Percentiles rank a stretch among this genome's conserved stretches.
These are phyloP conservation scores for Spilosoma lubricipeda DNA, from an alignment of 2,888 invertebrate species.

Conservation along the genomic window DNA sequence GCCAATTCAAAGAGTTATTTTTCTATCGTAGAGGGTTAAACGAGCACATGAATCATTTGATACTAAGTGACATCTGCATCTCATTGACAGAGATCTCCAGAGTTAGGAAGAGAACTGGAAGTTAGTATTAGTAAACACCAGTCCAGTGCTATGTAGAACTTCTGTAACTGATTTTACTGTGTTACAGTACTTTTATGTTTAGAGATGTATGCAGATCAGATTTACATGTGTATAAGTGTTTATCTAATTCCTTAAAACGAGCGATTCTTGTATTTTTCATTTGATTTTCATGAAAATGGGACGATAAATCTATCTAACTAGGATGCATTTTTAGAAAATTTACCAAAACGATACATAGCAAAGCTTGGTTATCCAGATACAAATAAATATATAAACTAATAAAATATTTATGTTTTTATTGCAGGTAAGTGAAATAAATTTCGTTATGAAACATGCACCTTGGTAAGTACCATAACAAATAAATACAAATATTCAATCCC, in stretches of 20 bases:
- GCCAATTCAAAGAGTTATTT: neutral
- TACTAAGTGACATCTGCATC: too few species aligned
- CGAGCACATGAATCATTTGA: too few species aligned
- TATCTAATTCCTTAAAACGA: neutral
- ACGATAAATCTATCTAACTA: too few species aligned
- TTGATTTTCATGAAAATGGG: too few species aligned
- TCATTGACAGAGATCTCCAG: too few species aligned
- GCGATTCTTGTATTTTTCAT: too few species aligned
- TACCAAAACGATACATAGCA: too few species aligned
- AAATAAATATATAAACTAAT: neutral
- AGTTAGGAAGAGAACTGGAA: neutral
- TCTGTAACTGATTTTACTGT: neutral
- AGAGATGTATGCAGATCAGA: too few species aligned
- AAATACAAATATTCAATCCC: too few species aligned
- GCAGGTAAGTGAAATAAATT: conserved; percentile 40
- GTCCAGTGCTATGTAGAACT: neutral
- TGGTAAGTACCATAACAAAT: neutral
- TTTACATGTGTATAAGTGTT: neutral
- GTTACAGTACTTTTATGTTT: neutral
- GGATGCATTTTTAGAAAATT: too few species aligned
- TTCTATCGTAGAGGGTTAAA: neutral
- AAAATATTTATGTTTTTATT: conserved; percentile 29
- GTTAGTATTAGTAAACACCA: neutral
- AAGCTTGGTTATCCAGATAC: too few species aligned
- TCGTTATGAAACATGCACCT: neutral